Evolutionary conservation across 2,113 vertebrate genomes (phyloP).

Genomic region (Cavia porcellus): DNA sequence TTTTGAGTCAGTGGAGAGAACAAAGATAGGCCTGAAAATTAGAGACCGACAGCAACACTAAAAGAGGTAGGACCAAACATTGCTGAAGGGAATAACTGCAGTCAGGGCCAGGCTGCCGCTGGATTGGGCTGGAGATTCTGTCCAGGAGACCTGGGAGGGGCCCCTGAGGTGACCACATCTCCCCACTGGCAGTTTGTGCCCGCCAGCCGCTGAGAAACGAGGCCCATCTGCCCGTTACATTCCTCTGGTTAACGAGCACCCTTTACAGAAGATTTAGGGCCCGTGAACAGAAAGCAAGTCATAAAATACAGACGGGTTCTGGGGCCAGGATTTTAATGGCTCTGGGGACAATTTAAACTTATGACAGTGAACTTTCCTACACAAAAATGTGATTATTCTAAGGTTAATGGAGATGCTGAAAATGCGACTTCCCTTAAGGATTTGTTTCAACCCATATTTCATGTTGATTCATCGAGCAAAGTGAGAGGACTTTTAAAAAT

Average conservation of each 20-base stretch:
- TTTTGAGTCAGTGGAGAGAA: neutral
- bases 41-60: neutral
- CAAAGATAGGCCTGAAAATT: accelerated
- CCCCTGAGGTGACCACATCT: neutral
- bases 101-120: neutral
- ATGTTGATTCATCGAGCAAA: neutral
- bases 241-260: neutral
- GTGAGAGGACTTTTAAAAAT: neutral
- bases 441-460: neutral
- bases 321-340: neutral
- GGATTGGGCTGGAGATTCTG: accelerated
- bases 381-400: conserved; percentile 26
- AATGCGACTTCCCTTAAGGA: neutral
- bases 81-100: neutral
- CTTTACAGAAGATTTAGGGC: neutral
- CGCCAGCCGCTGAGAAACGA: accelerated
- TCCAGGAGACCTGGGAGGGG: no score
- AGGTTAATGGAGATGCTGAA: neutral
- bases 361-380: neutral
- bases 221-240: neutral
- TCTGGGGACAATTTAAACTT: neutral
- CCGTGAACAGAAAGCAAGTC: neutral
- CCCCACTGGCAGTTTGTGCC: accelerated
- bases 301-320: neutral
- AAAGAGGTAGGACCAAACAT: neutral